Conservation (phyloP, 2,797 vertebrate species). For the Schizothorax lantsangensis region DNA sequence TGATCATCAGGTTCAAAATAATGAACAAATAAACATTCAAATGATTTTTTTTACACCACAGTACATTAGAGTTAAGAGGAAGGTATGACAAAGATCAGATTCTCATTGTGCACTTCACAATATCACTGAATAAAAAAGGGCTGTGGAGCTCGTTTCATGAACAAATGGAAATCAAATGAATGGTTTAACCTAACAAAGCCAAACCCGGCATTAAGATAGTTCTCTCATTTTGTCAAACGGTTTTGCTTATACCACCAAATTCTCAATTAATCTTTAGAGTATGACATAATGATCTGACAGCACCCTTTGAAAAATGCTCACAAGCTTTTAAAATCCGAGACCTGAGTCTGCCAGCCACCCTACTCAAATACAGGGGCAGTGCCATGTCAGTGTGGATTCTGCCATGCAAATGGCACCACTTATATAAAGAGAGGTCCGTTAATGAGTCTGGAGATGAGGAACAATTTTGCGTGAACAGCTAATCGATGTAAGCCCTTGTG, state of each 20-base stretch:
- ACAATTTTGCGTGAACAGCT: conserved; percentile 24
- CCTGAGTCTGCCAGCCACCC: conserved; percentile 7
- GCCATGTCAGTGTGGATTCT: conserved; percentile 12
- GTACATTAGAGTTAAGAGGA: neutral
- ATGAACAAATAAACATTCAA: too few species aligned
- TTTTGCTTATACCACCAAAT: neutral
- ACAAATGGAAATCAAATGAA: neutral
- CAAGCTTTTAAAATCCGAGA: conserved; percentile 44
- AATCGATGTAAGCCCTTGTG: conserved; percentile 45
- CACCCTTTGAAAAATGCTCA: conserved; percentile 17
- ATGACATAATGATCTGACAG: conserved; percentile 19
- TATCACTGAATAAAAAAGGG: neutral
- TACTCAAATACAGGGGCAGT: neutral
- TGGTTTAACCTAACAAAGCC: conserved; percentile 15
- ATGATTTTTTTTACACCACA: neutral
- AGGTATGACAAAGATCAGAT: neutral
- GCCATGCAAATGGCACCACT: conserved; percentile 34
- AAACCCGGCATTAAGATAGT: neutral
- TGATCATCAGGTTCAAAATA: neutral
- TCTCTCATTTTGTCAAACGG: conserved; percentile 1
- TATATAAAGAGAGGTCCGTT: conserved; percentile 26
- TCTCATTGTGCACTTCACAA: neutral
- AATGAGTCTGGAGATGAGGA: conserved; percentile 41
- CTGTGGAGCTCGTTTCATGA: neutral
- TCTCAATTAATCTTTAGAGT: conserved; percentile 9